Base-by-base conservation (phyloP, 2,888 invertebrate genomes). In the Mantis religiosa region DNA sequence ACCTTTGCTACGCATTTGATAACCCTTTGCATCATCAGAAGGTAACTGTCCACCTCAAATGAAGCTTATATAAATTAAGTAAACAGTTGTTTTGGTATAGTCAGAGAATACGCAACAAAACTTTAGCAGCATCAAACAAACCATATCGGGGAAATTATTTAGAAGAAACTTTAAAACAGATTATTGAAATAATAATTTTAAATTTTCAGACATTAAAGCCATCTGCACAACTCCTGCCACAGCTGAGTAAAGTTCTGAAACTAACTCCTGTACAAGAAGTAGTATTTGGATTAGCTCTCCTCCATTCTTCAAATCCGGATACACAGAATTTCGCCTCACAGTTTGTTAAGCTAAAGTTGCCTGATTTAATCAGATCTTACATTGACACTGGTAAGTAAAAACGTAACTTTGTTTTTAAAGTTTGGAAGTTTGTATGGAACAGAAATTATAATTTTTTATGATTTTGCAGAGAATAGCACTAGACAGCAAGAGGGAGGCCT, bases 231-330 rank as follows among this genome's bases (percentile, higher is more conserved):
- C 95, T 98, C 93, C 96, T 98, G 93, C 95, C 95, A 92, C 97
- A 97, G 92, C 95, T 99, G 92, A 97, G 97, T 93, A 97, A 97
- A 94, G 95, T 97, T 92, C 95, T 98, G 92, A 97, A 97, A 93
- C 95, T 98, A 92, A 97, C 97, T 90, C 96, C 97, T 91, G 96
- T 98, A 85, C 98, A 98, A 94, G 98, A 99, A 95, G 97, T 98
- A 92, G 96, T 97, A 87, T 96, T 98, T 93, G 97, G 97, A 89
- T 94, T 99, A 92, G 97, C 97, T 90, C 94, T 98, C 91, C 95
- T 97, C 91, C 96, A 97, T 92, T 98, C 98, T 28, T 95, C 96
- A 84, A 97, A 96, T 93, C 92, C 95, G 86, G 98, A 98, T 92
- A 95, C 97, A 89, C 95, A 96, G 90, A 94, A 94, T 91, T 94